Evolutionary conservation across 2,888 invertebrate genomes (phyloP).

Genomic region (Neoitamus cyanurus): DNA sequence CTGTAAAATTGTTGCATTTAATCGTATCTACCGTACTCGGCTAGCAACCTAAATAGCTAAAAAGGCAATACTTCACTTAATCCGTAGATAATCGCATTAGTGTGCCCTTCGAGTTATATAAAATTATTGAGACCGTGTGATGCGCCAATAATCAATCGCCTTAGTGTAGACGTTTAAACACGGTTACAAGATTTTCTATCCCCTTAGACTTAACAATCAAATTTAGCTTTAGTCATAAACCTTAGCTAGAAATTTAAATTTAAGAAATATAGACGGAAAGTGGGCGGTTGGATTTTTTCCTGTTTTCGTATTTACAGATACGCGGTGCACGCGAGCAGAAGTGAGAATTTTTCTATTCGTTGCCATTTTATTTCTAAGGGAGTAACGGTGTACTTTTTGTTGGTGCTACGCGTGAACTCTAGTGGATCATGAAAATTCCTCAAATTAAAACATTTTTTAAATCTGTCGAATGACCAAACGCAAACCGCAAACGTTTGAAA

Average conservation of each 20-base stretch:
- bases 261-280: neutral
- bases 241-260: conserved; percentile 17
- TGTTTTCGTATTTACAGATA: neutral
- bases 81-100: conserved; percentile 19
- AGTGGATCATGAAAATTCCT: neutral
- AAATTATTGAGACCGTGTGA: neutral
- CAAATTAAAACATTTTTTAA: neutral
- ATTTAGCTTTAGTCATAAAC: conserved; percentile 23
- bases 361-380: neutral
- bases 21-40: neutral
- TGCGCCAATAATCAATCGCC: conserved; percentile 33
- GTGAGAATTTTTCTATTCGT: neutral
- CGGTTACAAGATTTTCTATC: conserved; percentile 21
- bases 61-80: conserved; percentile 23
- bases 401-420: neutral
- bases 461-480: neutral
- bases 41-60: conserved; percentile 10
- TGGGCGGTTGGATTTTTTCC: neutral
- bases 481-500: neutral
- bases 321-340: neutral
- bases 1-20: conserved; percentile 27
- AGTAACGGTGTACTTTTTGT: neutral
- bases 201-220: conserved; percentile 21
- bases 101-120: conserved; percentile 12
- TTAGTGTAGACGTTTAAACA: conserved; percentile 28